phyloP scores from a whole-genome alignment of 2,113 vertebrate species.

The Hydropotes inermis region DNA sequence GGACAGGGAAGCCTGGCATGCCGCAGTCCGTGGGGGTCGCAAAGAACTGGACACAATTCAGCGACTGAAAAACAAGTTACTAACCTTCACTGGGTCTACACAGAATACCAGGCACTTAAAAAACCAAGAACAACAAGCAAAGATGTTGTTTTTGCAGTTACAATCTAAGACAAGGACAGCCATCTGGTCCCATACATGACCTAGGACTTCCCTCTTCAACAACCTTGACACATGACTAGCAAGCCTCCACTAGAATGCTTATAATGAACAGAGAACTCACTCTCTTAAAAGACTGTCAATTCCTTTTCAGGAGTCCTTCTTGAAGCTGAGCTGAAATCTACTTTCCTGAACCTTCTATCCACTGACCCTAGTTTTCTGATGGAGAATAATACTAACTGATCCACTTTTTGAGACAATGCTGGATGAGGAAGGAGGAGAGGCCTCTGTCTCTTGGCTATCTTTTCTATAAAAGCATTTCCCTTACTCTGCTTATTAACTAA shows the following conservation, averaged over 20 bases:
- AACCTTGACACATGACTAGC: background rate
- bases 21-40: background rate
- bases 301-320: constrained; percentile 1
- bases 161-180: background rate
- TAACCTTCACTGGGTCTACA: background rate
- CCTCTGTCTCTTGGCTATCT: background rate
- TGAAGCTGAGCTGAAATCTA: background rate
- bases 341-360: constrained; percentile 6
- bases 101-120: background rate
- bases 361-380: background rate
- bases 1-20: background rate
- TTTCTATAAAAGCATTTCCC: constrained; percentile 35
- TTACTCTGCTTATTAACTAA: constrained; percentile 50
- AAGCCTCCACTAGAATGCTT: background rate
- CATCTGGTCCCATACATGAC: background rate
- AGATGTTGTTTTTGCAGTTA: background rate
- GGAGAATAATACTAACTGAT: background rate
- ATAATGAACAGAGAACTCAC: background rate
- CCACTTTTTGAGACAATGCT: background rate
- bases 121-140: background rate
- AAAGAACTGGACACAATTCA: background rate
- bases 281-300: background rate
- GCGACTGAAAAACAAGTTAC: background rate
- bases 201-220: background rate
- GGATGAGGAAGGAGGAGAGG: background rate